Base-by-base conservation (phyloP, 2,797 vertebrate species). In the Oryzias sinensis region DNA sequence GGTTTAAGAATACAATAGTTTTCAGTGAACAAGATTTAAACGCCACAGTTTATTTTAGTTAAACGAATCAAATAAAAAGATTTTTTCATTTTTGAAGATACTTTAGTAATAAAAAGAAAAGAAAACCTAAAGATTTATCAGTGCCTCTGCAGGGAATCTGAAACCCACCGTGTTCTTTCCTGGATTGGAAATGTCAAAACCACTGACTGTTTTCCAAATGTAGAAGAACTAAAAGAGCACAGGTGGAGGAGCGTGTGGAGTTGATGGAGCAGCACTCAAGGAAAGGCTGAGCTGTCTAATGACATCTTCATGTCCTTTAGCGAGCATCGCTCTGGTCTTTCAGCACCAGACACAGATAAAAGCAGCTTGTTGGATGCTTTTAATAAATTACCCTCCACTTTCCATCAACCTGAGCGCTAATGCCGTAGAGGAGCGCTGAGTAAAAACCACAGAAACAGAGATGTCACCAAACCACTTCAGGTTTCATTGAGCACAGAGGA, bases 301-400 rank as follows among this genome's bases (percentile, higher is more conserved):
- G 59, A 80, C 72, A 50, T 74, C 56, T 57, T 62, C 51, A 0
- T 54, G 62, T 68, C 49, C 57, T 15, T 69, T 47, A 16, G 63
- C 46, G 48, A 14, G 56, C 46, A 71, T 54, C 72, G 63, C 41
- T 52, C 48, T 66, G 37, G 41, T 67, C 49, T 59, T 62, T 56
- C 25, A 50, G 20, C 59, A 62, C 63, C 44, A 5, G 37, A 13
- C 24, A 74, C 33, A 43, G 25, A 59, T 57, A 50, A 64, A 64
- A 58, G 52, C 11, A 7, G 42, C 61, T 75, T 76, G 73, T 70
- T 69, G 62, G 49, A 29, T 79, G 84, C 83, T 87, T 87, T 84
- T 79, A 82, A 88, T 70, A 77, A 86, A 85, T 88, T 66, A 76
- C 57, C 51, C 57, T 22, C 51, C 29, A 17, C 56, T 29, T 80